Conservation (phyloP, 2,888 invertebrate genomes). For the Diadegma fenestrale region DNA sequence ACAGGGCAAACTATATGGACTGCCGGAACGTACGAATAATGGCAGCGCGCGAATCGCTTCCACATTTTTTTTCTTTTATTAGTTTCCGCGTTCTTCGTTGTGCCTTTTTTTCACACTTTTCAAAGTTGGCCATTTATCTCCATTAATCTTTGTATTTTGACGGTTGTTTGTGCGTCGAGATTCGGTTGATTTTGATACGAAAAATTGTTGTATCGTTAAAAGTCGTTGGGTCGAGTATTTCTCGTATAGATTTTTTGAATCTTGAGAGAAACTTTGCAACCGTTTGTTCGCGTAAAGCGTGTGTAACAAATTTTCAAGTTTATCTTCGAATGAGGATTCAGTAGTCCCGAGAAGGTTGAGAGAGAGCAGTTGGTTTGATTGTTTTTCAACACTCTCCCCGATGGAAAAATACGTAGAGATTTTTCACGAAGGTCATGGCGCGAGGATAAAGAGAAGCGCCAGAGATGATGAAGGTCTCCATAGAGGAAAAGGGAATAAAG, state of each 20-base stretch:
- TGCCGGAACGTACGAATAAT: not conserved
- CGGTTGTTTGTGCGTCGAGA: not conserved
- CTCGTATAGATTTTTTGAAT: not conserved
- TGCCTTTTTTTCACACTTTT: not conserved
- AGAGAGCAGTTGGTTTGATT: slow-evolving; percentile 27
- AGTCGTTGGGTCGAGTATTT: not conserved
- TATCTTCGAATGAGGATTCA: not conserved
- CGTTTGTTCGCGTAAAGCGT: not conserved
- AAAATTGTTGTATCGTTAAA: too few relatives aligned
- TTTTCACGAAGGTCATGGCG: slow-evolving; percentile 24
- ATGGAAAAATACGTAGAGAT: slow-evolving; percentile 40
- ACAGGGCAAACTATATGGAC: not conserved
- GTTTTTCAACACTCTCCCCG: slow-evolving; percentile 34
- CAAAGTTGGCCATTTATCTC: not conserved
- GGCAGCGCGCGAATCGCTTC: not conserved
- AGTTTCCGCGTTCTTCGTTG: not conserved
- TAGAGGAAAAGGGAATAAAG: slow-evolving; percentile 9
- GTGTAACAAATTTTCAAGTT: not conserved
- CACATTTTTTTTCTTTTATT: not conserved
- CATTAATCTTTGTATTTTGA: not conserved
- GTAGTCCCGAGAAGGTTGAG: not conserved
- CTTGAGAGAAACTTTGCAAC: not conserved
- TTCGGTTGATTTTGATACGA: too few relatives aligned
- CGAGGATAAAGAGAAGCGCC: slow-evolving; percentile 23
- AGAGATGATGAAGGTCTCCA: slow-evolving; percentile 39